Conservation (phyloP, 1,140 invertebrate genomes). For the Polyergus mexicanus region DNA sequence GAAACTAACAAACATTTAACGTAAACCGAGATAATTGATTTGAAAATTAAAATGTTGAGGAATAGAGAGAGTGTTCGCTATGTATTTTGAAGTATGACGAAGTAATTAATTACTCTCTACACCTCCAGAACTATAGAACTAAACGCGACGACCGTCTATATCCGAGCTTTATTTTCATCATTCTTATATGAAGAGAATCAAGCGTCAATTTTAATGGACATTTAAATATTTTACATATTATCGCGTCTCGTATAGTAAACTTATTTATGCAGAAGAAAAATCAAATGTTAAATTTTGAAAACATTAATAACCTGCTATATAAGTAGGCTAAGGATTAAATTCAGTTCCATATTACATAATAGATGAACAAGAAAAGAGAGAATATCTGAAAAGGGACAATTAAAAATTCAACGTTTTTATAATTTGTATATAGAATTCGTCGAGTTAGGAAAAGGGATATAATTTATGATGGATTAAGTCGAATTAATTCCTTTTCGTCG, state of each 20-base stretch:
- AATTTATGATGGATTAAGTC: slow-evolving; percentile 22
- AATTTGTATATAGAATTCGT: slow-evolving; percentile 20
- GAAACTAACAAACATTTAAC: slow-evolving; percentile 26
- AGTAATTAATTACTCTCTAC: neutral
- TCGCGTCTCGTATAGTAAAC: neutral
- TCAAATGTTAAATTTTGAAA: neutral
- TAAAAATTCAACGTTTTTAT: slow-evolving; percentile 40
- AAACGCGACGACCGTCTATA: neutral
- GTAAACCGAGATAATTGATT: slow-evolving; percentile 41
- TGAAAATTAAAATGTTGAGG: slow-evolving; percentile 16
- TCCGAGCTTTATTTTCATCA: neutral
- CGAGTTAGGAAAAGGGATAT: neutral
- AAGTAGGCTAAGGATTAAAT: slow-evolving; percentile 25
- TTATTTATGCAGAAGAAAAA: slow-evolving; percentile 1
- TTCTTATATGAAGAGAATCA: neutral
- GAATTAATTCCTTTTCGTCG: slow-evolving; percentile 2
- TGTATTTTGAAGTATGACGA: neutral
- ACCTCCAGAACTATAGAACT: neutral
- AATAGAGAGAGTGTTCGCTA: neutral
- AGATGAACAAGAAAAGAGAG: neutral
- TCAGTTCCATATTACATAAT: neutral
- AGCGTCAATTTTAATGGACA: neutral
- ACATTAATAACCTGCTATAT: neutral
- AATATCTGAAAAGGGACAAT: neutral
- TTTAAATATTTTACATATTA: neutral